These are phyloP conservation scores for Aplocera efformata DNA, from an alignment of 2,888 invertebrate species.

Conservation along the genomic window DNA sequence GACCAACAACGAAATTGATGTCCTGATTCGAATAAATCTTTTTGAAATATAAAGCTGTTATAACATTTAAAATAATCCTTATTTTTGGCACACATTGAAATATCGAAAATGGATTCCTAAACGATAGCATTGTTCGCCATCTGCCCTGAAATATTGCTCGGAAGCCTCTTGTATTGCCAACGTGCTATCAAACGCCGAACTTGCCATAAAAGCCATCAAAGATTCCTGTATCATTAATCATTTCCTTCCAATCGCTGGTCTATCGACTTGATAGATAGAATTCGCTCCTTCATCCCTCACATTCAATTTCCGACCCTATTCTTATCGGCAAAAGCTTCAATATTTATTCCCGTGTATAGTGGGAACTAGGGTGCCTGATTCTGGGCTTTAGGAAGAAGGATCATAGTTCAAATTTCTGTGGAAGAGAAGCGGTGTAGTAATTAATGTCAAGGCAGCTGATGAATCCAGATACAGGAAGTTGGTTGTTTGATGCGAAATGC, in stretches of 20 bases:
- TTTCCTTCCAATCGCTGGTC: conserved; percentile 14
- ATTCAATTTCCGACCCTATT: conserved; percentile 3
- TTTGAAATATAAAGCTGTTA: too few species aligned
- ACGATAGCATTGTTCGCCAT: too few species aligned
- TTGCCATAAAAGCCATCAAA: conserved; percentile 14
- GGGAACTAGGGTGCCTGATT: not conserved
- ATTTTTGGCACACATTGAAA: too few species aligned
- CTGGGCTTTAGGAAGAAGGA: not conserved
- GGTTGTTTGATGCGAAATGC: conserved; percentile 10
- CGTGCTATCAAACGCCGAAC: not conserved
- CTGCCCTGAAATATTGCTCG: not conserved
- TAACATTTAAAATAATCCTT: too few species aligned
- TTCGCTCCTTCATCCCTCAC: not conserved
- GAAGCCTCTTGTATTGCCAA: not conserved
- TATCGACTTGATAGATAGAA: conserved; percentile 13
- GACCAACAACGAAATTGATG: too few species aligned
- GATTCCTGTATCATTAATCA: conserved; percentile 21
- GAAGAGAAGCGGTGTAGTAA: conserved; percentile 4
- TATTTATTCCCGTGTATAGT: not conserved
- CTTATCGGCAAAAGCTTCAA: not conserved
- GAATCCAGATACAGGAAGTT: conserved; percentile 19
- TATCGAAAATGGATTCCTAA: too few species aligned
- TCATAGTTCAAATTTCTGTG: conserved; percentile 1
- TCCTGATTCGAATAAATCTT: too few species aligned
- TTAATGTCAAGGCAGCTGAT: conserved; percentile 19